Evolutionary conservation across 2,888 invertebrate genomes (phyloP).

Genomic region (Lasioglossum leucozonium): DNA sequence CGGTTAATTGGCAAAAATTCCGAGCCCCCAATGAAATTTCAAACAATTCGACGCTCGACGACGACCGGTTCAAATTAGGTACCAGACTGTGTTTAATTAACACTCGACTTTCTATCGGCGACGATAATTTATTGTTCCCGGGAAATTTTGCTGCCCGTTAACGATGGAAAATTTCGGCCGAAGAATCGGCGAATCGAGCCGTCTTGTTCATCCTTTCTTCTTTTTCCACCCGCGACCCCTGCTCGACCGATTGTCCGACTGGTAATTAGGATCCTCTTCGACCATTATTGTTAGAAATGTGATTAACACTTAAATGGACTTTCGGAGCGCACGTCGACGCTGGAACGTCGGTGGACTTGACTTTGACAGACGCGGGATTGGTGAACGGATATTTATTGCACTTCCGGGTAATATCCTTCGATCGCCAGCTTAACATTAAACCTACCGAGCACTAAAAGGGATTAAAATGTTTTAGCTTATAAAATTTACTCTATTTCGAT

Average conservation of each 20-base stretch:
- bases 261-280: neutral
- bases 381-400: neutral
- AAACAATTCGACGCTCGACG: neutral
- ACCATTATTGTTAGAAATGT: neutral
- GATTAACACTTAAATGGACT: neutral
- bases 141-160: neutral
- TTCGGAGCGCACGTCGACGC: neutral
- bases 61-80: conserved; percentile 17
- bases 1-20: neutral
- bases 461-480: too few relatives aligned
- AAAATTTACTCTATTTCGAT: too few relatives aligned
- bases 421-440: too few relatives aligned
- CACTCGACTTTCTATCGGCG: neutral
- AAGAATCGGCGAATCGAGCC: neutral
- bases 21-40: conserved; percentile 8
- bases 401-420: neutral
- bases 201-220: neutral
- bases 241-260: neutral
- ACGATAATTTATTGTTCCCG: neutral
- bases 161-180: neutral
- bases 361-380: neutral
- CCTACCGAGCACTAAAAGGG: too few relatives aligned
- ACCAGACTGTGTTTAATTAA: conserved; percentile 31
- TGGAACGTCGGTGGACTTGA: neutral
- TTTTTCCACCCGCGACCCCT: neutral